Evolutionary conservation across 2,797 vertebrate species (phyloP).

Genomic region (Pogoniulus pusillus): DNA sequence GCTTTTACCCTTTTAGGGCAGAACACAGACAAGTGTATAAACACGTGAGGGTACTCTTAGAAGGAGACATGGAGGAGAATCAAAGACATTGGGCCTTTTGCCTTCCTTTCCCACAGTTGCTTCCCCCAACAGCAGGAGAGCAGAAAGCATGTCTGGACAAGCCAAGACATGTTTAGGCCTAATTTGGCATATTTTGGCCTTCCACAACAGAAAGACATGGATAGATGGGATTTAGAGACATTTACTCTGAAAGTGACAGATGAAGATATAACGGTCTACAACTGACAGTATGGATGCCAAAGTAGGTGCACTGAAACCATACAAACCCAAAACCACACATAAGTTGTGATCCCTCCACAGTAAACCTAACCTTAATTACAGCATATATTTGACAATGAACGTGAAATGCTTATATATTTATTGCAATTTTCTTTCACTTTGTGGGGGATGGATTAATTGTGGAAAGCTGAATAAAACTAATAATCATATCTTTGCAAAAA

Average conservation of each 20-base stretch:
- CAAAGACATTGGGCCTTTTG: no score
- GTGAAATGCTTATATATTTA: background rate
- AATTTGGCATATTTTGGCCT: no score
- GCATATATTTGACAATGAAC: background rate
- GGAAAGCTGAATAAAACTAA: background rate
- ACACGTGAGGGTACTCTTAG: no score
- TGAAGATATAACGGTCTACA: background rate
- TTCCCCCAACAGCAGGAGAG: no score
- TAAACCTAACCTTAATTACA: background rate
- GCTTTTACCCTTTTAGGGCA: no score
- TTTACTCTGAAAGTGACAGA: background rate
- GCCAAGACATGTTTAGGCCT: no score
- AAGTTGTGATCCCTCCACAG: background rate
- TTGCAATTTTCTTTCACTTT: background rate
- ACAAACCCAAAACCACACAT: background rate
- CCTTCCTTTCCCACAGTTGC: no score
- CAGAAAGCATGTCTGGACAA: no score
- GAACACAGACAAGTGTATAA: no score
- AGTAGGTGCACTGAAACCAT: background rate
- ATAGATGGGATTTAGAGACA: background rate
- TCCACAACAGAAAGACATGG: no score
- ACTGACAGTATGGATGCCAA: background rate
- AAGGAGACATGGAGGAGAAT: no score
- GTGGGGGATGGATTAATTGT: background rate
- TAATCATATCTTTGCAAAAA: background rate